Evolutionary conservation across 2,797 vertebrate species (phyloP).

Genomic region (Xiphorhynchus erythropygius): DNA sequence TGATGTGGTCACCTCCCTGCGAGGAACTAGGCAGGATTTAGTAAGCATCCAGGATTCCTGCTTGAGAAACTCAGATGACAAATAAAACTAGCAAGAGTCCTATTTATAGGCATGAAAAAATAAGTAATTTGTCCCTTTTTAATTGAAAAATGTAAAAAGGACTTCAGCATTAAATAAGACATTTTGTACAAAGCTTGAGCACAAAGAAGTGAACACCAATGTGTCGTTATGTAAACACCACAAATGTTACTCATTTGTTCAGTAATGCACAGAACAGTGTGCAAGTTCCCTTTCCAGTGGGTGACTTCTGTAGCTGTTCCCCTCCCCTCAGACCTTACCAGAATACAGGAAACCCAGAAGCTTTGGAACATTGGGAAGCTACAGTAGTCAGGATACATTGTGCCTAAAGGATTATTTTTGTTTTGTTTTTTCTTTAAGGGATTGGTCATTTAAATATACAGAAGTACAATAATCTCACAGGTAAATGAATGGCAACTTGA

Average conservation of each 20-base stretch:
- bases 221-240: slow-evolving; percentile 62
- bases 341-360: slow-evolving; percentile 47
- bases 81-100: slow-evolving; percentile 48
- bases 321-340: slow-evolving; percentile 31
- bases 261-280: not conserved
- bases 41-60: not conserved
- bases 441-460: slow-evolving; percentile 54
- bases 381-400: slow-evolving; percentile 44
- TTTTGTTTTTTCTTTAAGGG: not conserved
- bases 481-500: slow-evolving; percentile 61
- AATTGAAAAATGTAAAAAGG: slow-evolving; percentile 70
- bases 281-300: not conserved
- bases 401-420: not conserved
- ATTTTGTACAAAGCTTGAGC: slow-evolving; percentile 69
- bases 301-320: slow-evolving; percentile 1
- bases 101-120: slow-evolving; percentile 62
- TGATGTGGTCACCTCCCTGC: not conserved
- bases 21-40: not conserved
- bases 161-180: slow-evolving; percentile 68
- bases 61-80: not conserved
- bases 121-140: slow-evolving; percentile 65
- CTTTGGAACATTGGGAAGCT: slow-evolving; percentile 61
- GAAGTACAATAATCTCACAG: slow-evolving; percentile 57
- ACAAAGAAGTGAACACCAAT: slow-evolving; percentile 56
- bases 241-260: slow-evolving; percentile 35